These are phyloP conservation scores for Spisula solida DNA, from an alignment of 2,888 invertebrate species.

Conservation along the genomic window DNA sequence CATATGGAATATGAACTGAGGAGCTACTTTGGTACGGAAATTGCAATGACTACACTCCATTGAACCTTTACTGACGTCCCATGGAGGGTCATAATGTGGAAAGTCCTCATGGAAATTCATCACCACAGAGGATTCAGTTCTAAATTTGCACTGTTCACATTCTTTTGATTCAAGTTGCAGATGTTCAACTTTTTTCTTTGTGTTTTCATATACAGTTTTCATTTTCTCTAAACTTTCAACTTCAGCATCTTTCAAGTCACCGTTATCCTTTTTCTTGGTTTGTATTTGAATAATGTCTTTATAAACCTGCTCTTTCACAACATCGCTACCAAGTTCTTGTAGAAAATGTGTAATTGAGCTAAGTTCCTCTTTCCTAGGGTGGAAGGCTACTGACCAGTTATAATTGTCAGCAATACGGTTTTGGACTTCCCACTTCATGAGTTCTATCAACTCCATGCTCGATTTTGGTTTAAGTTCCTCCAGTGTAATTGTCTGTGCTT, in stretches of 20 bases:
- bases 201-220: constrained; percentile 87
- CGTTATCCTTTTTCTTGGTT: constrained; percentile 91
- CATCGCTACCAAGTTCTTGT: constrained; percentile 95
- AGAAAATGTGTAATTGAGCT: constrained; percentile 93
- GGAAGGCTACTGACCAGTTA: constrained; percentile 75
- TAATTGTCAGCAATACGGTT: constrained; percentile 79
- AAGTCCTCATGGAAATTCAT: constrained; percentile 92
- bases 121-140: constrained; percentile 80
- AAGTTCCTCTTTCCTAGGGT: constrained; percentile 76
- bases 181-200: constrained; percentile 79
- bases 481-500: constrained; percentile 23
- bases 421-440: constrained; percentile 80
- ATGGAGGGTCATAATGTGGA: constrained; percentile 78
- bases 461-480: constrained; percentile 75
- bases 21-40: constrained; percentile 91
- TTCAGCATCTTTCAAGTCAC: constrained; percentile 89
- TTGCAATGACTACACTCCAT: constrained; percentile 91
- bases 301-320: constrained; percentile 97
- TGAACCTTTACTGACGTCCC: constrained; percentile 86
- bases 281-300: constrained; percentile 96
- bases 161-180: constrained; percentile 74
- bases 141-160: constrained; percentile 80
- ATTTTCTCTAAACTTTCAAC: constrained; percentile 91
- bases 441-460: constrained; percentile 80
- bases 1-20: constrained; percentile 94